Percentiles rank a stretch among this genome's conserved stretches.
Evolutionary conservation across 1,140 invertebrate species (phyloP).

Genomic region (Cryptotermes secundus): DNA sequence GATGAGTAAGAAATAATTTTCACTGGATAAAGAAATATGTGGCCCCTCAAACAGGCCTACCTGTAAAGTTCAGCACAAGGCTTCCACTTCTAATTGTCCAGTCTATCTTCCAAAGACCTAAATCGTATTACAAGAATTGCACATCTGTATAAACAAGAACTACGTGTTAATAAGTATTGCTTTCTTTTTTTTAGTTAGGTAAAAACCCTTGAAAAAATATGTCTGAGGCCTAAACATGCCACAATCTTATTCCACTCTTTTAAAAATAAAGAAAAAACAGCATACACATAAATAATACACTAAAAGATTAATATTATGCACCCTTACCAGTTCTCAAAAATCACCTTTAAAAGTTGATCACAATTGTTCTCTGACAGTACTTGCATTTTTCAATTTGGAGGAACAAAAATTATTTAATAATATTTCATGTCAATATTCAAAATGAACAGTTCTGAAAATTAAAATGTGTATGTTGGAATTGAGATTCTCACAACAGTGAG

Average conservation of each 20-base stretch:
- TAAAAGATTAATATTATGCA: slow-evolving; percentile 14
- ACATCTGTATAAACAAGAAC: slow-evolving; percentile 50
- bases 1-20: slow-evolving; percentile 27
- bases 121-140: slow-evolving; percentile 29
- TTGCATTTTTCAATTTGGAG: slow-evolving; percentile 19
- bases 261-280: slow-evolving; percentile 26
- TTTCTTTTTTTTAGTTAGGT: slow-evolving; percentile 63
- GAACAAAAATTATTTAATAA: not conserved
- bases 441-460: not conserved
- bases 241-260: slow-evolving; percentile 19
- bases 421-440: slow-evolving; percentile 7
- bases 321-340: slow-evolving; percentile 9
- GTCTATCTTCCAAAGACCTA: not conserved
- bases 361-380: slow-evolving; percentile 9
- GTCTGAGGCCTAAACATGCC: slow-evolving; percentile 43
- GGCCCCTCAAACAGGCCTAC: slow-evolving; percentile 19
- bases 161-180: slow-evolving; percentile 67
- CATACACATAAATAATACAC: slow-evolving; percentile 27
- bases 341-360: not conserved
- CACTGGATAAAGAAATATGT: slow-evolving; percentile 19
- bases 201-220: slow-evolving; percentile 58
- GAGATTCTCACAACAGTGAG: too few relatives aligned
- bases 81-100: slow-evolving; percentile 24
- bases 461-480: not conserved
- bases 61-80: slow-evolving; percentile 16